phyloP scores from a whole-genome alignment of 2,888 invertebrate species.

The Drosophila dives region DNA sequence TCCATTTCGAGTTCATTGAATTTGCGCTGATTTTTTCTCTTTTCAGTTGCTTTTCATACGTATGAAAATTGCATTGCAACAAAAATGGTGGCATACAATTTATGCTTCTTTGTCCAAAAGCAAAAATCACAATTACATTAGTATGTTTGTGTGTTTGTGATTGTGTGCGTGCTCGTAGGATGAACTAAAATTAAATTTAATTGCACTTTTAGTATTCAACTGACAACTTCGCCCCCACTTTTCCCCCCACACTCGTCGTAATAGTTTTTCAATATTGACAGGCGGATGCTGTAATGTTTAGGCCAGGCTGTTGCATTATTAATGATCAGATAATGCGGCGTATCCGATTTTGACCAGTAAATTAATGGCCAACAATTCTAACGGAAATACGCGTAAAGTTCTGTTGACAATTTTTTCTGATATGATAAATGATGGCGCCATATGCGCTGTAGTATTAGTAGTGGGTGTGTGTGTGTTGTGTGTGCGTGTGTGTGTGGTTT shows the following conservation, averaged over 20 bases:
- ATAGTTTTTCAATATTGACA: conserved; percentile 73
- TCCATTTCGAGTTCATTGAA: conserved; percentile 81
- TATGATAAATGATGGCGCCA: conserved; percentile 66
- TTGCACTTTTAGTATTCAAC: conserved; percentile 56
- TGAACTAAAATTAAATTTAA: conserved; percentile 72
- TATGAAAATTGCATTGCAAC: conserved; percentile 68
- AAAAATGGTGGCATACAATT: conserved; percentile 60
- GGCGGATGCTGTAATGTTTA: conserved; percentile 9
- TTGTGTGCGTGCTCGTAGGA: conserved; percentile 41
- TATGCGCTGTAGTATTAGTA: conserved; percentile 9
- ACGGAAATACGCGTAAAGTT: conserved; percentile 69
- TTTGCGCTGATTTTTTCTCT: conserved; percentile 69
- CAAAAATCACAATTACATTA: conserved; percentile 40
- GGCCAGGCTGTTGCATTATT: conserved; percentile 76
- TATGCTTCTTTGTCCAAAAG: conserved; percentile 50
- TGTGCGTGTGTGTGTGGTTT: conserved; percentile 28
- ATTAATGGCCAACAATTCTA: conserved; percentile 68
- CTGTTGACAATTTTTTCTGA: conserved; percentile 50
- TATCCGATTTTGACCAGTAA: conserved; percentile 60
- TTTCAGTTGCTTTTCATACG: conserved; percentile 48
- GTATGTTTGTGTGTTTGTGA: conserved; percentile 7
- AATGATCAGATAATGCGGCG: conserved; percentile 57
- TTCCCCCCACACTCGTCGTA: conserved; percentile 41
- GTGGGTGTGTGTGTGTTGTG: conserved; percentile 5
- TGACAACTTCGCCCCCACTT: not conserved